Conservation (phyloP, 2,113 vertebrate genomes). For the Microcebus griseorufus region DNA sequence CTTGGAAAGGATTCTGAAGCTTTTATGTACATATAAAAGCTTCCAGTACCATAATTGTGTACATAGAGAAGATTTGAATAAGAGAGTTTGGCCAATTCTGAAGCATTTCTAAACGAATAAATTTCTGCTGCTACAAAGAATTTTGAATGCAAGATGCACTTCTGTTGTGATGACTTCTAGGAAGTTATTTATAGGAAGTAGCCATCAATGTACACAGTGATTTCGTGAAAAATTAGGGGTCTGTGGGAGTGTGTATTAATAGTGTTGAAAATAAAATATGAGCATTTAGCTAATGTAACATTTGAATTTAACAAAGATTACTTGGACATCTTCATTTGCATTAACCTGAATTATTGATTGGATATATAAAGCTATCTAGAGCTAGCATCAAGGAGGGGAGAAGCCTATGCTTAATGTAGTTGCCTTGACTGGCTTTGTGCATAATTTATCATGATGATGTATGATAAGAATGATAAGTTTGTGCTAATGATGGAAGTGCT, state of each 20-base stretch:
- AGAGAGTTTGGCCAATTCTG: background rate
- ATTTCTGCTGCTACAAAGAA: constrained; percentile 15
- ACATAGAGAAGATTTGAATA: background rate
- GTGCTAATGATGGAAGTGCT: background rate
- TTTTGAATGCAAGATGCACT: background rate
- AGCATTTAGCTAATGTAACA: constrained; percentile 11
- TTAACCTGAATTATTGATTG: constrained; percentile 44
- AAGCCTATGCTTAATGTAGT: constrained; percentile 13
- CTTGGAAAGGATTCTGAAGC: constrained; percentile 25
- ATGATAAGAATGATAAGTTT: background rate
- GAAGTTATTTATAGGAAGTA: constrained; percentile 27
- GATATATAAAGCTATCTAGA: constrained; percentile 37
- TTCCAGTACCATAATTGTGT: constrained; percentile 33
- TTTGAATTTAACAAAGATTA: constrained; percentile 45
- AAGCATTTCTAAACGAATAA: constrained; percentile 50
- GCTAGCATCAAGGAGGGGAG: background rate
- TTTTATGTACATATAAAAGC: constrained; percentile 26
- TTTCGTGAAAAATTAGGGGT: constrained; percentile 12
- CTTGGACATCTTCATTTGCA: constrained; percentile 24
- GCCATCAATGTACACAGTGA: background rate
- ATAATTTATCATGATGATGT: background rate
- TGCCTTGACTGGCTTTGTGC: background rate
- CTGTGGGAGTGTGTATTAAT: background rate
- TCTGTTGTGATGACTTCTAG: constrained; percentile 21
- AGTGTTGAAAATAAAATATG: constrained; percentile 23